A percentile compares a stretch with the other conserved stretches of the same genome.
Evolutionary conservation across 2,797 vertebrate species (phyloP).

Genomic region (Clarias pachynema): DNA sequence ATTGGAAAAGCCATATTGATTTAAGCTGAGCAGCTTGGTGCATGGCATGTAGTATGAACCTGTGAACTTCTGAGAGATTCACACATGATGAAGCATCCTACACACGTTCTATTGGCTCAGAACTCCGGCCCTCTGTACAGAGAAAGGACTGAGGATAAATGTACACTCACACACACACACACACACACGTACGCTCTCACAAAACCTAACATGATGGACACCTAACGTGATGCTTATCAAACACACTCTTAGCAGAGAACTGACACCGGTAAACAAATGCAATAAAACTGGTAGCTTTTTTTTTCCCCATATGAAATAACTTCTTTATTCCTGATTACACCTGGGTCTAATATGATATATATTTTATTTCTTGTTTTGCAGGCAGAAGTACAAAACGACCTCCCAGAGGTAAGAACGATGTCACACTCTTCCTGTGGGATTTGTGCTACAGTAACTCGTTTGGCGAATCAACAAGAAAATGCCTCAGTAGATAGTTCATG

Average conservation of each 20-base stretch:
- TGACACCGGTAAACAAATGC: not conserved
- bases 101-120: not conserved
- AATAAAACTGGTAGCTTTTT: not conserved
- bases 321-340: not conserved
- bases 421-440: constrained; percentile 30
- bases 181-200: constrained; percentile 8
- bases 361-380: constrained; percentile 60
- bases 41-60: constrained; percentile 11
- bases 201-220: constrained; percentile 1
- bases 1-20: constrained; percentile 4
- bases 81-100: constrained; percentile 22
- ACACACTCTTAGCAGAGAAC: constrained; percentile 2
- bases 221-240: not conserved
- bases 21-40: constrained; percentile 32
- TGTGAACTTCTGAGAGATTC: constrained; percentile 32
- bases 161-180: constrained; percentile 15
- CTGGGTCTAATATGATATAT: constrained; percentile 24
- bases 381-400: constrained; percentile 70
- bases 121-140: constrained; percentile 17
- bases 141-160: constrained; percentile 4
- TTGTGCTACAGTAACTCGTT: constrained; percentile 34
- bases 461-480: constrained; percentile 22
- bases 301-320: not conserved
- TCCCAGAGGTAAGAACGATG: constrained; percentile 65
- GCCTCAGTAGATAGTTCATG: constrained; percentile 39